Conservation (phyloP, 1,140 invertebrate species). For the Carcinoscorpius rotundicauda region DNA sequence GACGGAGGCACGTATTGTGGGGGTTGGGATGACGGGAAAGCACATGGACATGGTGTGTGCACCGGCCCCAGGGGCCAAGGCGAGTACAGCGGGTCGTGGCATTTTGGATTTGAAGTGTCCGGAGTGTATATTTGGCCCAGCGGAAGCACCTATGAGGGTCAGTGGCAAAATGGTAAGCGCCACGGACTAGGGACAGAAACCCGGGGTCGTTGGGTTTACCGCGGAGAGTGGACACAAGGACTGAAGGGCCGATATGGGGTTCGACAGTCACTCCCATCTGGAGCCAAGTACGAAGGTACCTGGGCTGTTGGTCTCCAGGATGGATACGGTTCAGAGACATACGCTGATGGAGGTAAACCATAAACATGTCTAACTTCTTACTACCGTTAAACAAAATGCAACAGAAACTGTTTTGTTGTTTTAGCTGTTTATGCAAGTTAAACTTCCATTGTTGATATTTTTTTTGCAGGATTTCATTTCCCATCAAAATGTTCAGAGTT, state of each 20-base stretch:
- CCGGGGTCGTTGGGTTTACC: slow-evolving; percentile 95
- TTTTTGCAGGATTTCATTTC: no score
- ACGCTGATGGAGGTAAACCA: slow-evolving; percentile 85
- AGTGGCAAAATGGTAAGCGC: slow-evolving; percentile 99
- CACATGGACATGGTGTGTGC: slow-evolving; percentile 91
- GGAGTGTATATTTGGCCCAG: slow-evolving; percentile 96
- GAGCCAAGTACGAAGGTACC: slow-evolving; percentile 97
- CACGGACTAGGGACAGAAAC: slow-evolving; percentile 95
- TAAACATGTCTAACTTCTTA: no score
- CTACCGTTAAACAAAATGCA: no score
- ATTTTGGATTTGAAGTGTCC: slow-evolving; percentile 84
- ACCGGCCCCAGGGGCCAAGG: slow-evolving; percentile 95
- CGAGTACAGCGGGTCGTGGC: slow-evolving; percentile 97
- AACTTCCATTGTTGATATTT: no score
- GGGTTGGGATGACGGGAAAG: slow-evolving; percentile 98
- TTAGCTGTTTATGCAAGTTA: no score
- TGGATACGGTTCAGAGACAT: slow-evolving; percentile 98
- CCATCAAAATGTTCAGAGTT: no score
- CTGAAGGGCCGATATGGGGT: slow-evolving; percentile 98
- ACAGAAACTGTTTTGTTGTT: no score
- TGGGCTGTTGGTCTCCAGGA: slow-evolving; percentile 98
- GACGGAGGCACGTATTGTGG: slow-evolving; percentile 99
- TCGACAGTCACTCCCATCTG: slow-evolving; percentile 55
- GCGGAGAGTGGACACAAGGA: slow-evolving; percentile 99
- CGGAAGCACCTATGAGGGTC: slow-evolving; percentile 92